Evolutionary conservation across 2,797 vertebrate species (phyloP).

Genomic region (Silurus aristotelis): DNA sequence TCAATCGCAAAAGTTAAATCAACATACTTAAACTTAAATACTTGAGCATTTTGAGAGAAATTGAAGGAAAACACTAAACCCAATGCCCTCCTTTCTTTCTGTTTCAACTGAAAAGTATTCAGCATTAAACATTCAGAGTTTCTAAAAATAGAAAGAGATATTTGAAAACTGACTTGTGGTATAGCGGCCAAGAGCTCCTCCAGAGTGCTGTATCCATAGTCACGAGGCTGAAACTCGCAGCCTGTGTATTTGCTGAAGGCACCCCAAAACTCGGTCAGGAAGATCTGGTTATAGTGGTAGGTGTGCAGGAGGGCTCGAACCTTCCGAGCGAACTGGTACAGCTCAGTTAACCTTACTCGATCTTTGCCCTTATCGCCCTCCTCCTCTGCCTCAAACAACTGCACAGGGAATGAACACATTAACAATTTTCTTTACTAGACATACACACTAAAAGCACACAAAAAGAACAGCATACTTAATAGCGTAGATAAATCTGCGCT

Average conservation of each 20-base stretch:
- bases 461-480: background rate
- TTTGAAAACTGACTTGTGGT: conserved; percentile 81
- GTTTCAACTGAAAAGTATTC: background rate
- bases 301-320: conserved; percentile 91
- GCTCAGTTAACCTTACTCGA: conserved; percentile 85
- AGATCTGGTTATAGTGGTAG: conserved; percentile 98
- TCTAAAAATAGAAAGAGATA: background rate
- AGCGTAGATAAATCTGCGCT: background rate
- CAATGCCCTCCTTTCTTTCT: background rate
- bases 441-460: background rate
- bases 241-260: conserved; percentile 91
- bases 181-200: conserved; percentile 92
- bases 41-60: background rate
- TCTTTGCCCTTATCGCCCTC: conserved; percentile 68
- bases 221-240: conserved; percentile 80
- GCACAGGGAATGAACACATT: background rate
- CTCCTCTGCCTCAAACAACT: conserved; percentile 80
- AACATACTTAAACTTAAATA: background rate
- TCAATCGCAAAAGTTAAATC: no score
- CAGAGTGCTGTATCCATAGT: conserved; percentile 81
- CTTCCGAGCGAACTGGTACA: conserved; percentile 91
- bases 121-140: background rate
- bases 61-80: background rate
- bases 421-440: background rate
- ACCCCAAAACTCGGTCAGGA: conserved; percentile 87